A percentile compares a stretch with the other conserved stretches of the same genome.
phyloP scores from a whole-genome alignment of 1,140 invertebrate species.

The Chironomus striatipennis region DNA sequence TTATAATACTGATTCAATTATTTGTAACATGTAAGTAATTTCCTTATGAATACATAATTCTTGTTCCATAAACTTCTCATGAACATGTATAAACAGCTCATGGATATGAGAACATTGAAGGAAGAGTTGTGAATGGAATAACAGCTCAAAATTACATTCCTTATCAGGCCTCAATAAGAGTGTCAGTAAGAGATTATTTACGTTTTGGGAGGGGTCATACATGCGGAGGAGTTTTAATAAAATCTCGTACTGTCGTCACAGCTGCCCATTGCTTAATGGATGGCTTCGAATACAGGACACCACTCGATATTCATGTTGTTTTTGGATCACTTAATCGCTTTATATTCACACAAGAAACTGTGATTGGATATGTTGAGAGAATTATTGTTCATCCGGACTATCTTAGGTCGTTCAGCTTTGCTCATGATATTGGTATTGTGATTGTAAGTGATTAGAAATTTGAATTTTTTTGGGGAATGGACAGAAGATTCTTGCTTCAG shows the following conservation, averaged over 20 bases:
- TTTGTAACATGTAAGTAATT: background rate
- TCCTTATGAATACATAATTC: background rate
- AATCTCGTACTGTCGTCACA: background rate
- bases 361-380: background rate
- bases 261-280: background rate
- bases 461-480: background rate
- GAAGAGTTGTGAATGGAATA: conserved; percentile 15
- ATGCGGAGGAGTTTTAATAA: conserved; percentile 6
- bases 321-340: background rate
- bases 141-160: background rate
- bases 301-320: background rate
- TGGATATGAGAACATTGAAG: background rate
- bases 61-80: background rate
- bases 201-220: background rate
- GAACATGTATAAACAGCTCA: background rate
- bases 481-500: too few species aligned
- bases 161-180: conserved; percentile 3
- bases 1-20: conserved; percentile 9
- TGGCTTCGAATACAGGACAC: background rate
- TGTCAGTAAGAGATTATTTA: background rate
- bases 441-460: background rate
- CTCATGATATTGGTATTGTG: background rate
- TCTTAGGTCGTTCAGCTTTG: background rate
- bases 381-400: background rate
- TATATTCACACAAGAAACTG: background rate